Evolutionary conservation across 2,113 vertebrate species (phyloP).

Genomic region (Otus sunia): DNA sequence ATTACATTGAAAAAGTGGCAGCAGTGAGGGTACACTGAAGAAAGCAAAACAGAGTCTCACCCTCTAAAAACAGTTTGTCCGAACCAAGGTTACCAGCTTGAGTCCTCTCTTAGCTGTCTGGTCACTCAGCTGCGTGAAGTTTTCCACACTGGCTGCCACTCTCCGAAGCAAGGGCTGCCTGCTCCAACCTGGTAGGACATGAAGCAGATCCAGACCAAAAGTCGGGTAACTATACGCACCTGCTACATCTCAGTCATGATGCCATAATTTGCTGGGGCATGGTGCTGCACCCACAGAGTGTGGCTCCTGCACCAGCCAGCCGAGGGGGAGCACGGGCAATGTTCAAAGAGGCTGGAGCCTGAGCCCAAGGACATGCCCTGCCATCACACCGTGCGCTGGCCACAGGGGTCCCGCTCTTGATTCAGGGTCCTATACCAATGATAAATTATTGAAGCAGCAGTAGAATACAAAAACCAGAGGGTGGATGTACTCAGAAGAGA

Average conservation of each 20-base stretch:
- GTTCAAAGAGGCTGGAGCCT: background rate
- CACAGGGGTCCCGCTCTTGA: background rate
- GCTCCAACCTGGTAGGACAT: background rate
- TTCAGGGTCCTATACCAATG: background rate
- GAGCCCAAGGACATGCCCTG: background rate
- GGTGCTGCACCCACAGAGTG: background rate
- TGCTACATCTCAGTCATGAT: rapidly evolving
- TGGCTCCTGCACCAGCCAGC: background rate
- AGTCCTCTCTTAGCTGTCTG: background rate
- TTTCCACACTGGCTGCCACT: background rate
- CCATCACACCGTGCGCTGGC: background rate
- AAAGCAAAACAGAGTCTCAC: background rate
- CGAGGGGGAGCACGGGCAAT: rapidly evolving
- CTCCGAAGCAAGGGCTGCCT: rapidly evolving
- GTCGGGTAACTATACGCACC: rapidly evolving
- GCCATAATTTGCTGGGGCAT: background rate
- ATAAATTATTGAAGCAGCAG: background rate
- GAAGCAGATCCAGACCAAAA: background rate
- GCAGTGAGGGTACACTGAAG: background rate
- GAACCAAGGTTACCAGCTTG: background rate
- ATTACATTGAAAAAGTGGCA: background rate
- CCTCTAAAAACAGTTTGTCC: background rate
- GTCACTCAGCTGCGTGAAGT: background rate
- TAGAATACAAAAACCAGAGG: background rate
- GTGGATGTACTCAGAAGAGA: background rate